Base-by-base conservation (phyloP, 1,140 invertebrate species). In the Euwallacea fornicatus region DNA sequence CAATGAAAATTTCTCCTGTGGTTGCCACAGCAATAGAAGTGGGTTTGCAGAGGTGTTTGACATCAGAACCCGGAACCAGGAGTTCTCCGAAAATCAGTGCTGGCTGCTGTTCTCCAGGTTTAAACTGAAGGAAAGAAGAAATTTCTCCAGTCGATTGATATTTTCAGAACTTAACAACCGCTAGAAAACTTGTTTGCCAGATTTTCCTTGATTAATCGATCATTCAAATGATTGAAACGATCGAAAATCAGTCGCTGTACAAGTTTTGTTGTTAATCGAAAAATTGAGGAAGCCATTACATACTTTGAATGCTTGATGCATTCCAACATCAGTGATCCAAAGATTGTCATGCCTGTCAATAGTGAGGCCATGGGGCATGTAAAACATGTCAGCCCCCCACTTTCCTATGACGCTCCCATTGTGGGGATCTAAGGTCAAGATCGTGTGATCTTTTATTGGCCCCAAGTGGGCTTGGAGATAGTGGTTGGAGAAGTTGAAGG, bases 241-340 rank as follows among this genome's bases (percentile, higher is more conserved):
- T 33, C 1, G 21, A 33, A 33, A 1, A 33, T 33, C 21, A 33
- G 4, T 33, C 21, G 21, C 1, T 33, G 4, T 4, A 4, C 21
- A 33, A 33, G 4, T 33, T 33, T 33, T 33, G 1, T 1, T 1
- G 21, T 33, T 33, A 33, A 33, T 33, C 21, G 21, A 56, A 56
- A n/a, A 50, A 13, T 2, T 6, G 16, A 9, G 8, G 10, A 6
- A 2, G 9, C 2, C 11, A 56, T 56, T 15, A 56, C 21, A 9
- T 82, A 93, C 92, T 86, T 94, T 93, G 76, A 93, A 92, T 7
- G 96, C 94, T 85, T 99, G 97, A 85, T 99, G 97, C 72, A 97
- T 86, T 7, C 92, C 97, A n/a, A 98, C 94, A 84, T 99, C 97
- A 2, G 96, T 98, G 6, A 98, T 83, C 95, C 95, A 98, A 15